Percentiles rank a stretch among this genome's conserved stretches.
These are phyloP conservation scores for Parasteatoda lunata DNA, from an alignment of 2,888 invertebrate genomes.

Conservation along the genomic window DNA sequence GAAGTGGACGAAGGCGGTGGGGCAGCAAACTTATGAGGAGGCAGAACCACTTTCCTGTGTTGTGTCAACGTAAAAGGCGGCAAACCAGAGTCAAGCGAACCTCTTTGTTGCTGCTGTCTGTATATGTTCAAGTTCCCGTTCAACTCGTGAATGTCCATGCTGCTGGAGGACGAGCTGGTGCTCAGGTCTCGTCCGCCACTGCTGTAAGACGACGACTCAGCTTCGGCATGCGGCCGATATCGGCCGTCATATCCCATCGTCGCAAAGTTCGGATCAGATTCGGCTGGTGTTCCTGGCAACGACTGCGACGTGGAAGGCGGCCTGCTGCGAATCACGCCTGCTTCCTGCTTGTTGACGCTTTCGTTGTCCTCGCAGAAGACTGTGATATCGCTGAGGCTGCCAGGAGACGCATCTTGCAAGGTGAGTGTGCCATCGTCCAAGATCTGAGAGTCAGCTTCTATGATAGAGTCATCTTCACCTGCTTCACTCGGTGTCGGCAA, in stretches of 20 bases:
- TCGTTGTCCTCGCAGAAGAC: slow-evolving; percentile 59
- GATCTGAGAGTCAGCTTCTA: slow-evolving; percentile 56
- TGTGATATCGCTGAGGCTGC: slow-evolving; percentile 61
- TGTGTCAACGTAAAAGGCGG: slow-evolving; percentile 62
- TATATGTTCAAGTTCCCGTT: slow-evolving; percentile 3
- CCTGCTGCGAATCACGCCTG: background rate
- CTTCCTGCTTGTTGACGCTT: slow-evolving; percentile 19
- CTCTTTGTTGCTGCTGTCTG: slow-evolving; percentile 11
- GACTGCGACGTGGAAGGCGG: slow-evolving; percentile 46
- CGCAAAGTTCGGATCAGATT: slow-evolving; percentile 37
- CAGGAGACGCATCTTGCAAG: slow-evolving; percentile 56
- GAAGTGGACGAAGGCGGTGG: slow-evolving; percentile 6
- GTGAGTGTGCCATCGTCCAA: slow-evolving; percentile 57
- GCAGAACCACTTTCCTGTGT: slow-evolving; percentile 67
- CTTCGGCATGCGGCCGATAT: slow-evolving; percentile 19
- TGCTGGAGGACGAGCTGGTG: slow-evolving; percentile 34
- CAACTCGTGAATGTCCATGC: slow-evolving; percentile 30
- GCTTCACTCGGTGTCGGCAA: slow-evolving; percentile 63
- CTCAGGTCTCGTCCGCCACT: slow-evolving; percentile 37
- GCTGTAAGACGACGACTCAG: slow-evolving; percentile 47
- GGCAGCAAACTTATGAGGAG: slow-evolving; percentile 61
- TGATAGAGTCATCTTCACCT: slow-evolving; percentile 39
- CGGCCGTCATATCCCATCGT: slow-evolving; percentile 46
- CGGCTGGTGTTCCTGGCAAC: slow-evolving; percentile 50
- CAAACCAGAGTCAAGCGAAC: slow-evolving; percentile 37